A percentile compares a stretch with the other conserved stretches of the same genome.
phyloP scores from a whole-genome alignment of 2,113 vertebrate species.

The Lonchura striata region DNA sequence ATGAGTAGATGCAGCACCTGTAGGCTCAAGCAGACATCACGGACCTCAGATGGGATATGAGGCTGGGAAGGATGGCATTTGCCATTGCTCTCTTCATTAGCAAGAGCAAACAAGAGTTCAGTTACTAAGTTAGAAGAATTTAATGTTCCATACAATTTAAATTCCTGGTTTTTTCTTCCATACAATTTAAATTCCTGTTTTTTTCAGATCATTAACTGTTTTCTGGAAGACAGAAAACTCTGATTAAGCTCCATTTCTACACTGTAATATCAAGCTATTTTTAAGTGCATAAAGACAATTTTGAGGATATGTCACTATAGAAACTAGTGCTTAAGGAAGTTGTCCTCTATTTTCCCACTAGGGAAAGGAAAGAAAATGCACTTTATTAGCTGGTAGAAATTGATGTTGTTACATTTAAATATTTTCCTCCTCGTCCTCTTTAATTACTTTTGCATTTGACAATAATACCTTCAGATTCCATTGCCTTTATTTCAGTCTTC shows the following conservation, averaged over 20 bases:
- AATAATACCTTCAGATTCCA: background rate
- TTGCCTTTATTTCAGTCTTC: background rate
- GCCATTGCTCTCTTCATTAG: background rate
- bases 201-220: background rate
- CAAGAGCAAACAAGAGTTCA: background rate
- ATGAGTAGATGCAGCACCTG: background rate
- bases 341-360: background rate
- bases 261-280: constrained; percentile 22
- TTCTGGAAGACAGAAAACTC: constrained; percentile 7
- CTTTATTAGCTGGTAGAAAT: background rate
- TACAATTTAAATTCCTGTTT: background rate
- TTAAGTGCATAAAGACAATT: constrained; percentile 20
- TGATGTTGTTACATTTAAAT: background rate
- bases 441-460: background rate
- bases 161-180: background rate
- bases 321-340: constrained; percentile 37
- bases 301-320: constrained; percentile 60
- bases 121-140: background rate
- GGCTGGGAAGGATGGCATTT: background rate
- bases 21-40: background rate
- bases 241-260: background rate
- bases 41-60: background rate
- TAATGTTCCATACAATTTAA: constrained; percentile 1
- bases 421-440: background rate
- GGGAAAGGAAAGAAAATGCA: background rate